A percentile compares a stretch with the other conserved stretches of the same genome.
Evolutionary conservation across 2,797 vertebrate species (phyloP).

Genomic region (Synanceia verrucosa): DNA sequence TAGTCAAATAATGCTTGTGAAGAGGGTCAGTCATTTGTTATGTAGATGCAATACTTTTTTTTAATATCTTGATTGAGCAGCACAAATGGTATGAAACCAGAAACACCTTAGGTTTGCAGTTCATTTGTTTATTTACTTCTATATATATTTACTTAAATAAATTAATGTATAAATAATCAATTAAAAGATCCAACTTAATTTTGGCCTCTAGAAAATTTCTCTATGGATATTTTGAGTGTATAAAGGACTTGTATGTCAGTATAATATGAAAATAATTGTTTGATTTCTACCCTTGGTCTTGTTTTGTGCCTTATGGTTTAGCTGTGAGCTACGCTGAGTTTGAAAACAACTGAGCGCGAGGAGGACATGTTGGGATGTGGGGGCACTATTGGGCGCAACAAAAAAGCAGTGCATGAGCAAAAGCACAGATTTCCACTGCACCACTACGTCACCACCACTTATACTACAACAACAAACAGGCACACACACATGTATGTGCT

Average conservation of each 20-base stretch:
- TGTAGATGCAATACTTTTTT: not conserved
- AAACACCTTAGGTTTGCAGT: no score
- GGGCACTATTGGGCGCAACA: slow-evolving; percentile 31
- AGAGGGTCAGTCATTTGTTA: not conserved
- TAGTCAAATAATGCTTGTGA: not conserved
- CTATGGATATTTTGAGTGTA: not conserved
- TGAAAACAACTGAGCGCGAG: slow-evolving; percentile 1
- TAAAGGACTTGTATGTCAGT: not conserved
- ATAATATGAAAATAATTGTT: not conserved
- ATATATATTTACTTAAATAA: not conserved
- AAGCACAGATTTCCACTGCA: slow-evolving; percentile 60
- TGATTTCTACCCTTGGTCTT: not conserved
- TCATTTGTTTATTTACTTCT: no score
- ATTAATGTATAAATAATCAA: not conserved
- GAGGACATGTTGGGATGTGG: slow-evolving; percentile 14
- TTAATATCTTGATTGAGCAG: not conserved
- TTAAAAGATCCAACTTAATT: not conserved
- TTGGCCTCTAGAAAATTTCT: not conserved
- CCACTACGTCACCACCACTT: slow-evolving; percentile 54
- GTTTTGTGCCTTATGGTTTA: not conserved
- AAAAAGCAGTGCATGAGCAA: slow-evolving; percentile 45
- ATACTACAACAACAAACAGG: slow-evolving; percentile 9
- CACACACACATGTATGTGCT: not conserved
- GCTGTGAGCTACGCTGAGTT: not conserved
- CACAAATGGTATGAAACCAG: no score